Conservation (phyloP, 1,140 invertebrate genomes). For the Rhopalosiphum maidis region DNA sequence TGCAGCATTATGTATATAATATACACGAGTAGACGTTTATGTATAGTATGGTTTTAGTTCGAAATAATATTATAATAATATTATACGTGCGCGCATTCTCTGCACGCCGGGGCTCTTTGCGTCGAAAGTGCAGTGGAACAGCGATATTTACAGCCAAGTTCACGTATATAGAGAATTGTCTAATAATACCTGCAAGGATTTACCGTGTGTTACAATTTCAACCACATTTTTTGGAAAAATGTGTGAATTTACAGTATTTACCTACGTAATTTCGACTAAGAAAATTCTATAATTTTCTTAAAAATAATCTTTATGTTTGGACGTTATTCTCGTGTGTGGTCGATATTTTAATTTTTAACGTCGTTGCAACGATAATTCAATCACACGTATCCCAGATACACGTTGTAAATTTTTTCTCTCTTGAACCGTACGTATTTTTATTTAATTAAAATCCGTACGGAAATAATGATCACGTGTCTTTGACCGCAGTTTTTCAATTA, state of each 20-base stretch:
- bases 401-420: background rate
- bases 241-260: too few species aligned
- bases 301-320: background rate
- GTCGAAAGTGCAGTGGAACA: background rate
- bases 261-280: background rate
- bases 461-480: background rate
- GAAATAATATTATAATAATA: background rate
- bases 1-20: background rate
- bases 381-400: background rate
- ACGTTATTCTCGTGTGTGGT: background rate
- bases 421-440: background rate
- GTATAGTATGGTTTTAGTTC: background rate
- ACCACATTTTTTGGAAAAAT: too few species aligned
- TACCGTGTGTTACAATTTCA: background rate
- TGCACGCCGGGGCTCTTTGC: too few species aligned
- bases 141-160: background rate
- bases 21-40: background rate
- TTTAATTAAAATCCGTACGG: conserved; percentile 1
- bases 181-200: background rate
- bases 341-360: background rate
- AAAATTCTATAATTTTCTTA: background rate
- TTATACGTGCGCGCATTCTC: background rate
- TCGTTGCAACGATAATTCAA: background rate
- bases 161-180: background rate
- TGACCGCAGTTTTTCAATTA: background rate